Evolutionary conservation across 2,797 vertebrate species (phyloP).

Genomic region (Spheniscus humboldti): DNA sequence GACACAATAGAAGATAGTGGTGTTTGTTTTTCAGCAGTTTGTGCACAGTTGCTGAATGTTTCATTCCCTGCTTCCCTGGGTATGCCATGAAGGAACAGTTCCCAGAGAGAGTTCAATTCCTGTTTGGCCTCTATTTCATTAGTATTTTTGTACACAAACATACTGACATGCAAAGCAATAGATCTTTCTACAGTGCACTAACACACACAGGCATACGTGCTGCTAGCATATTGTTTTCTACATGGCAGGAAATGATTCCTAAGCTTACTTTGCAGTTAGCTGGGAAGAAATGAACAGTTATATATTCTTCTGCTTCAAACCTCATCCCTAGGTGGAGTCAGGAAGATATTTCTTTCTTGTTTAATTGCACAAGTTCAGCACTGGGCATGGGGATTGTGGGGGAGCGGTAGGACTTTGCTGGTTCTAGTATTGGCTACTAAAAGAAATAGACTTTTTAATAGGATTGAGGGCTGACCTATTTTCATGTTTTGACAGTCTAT

Average conservation of each 20-base stretch:
- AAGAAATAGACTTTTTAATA: neutral
- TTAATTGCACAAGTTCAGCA: neutral
- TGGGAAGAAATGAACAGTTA: neutral
- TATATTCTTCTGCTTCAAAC: neutral
- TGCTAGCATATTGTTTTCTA: slow-evolving; percentile 29
- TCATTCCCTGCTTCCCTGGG: slow-evolving; percentile 57
- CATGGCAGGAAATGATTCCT: slow-evolving; percentile 36
- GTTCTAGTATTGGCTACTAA: neutral
- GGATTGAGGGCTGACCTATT: neutral
- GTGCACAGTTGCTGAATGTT: slow-evolving; percentile 20
- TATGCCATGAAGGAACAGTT: slow-evolving; percentile 39
- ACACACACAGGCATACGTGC: neutral
- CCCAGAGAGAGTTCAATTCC: slow-evolving; percentile 66
- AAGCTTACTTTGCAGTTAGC: slow-evolving; percentile 24
- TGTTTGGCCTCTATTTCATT: slow-evolving; percentile 47
- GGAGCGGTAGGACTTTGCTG: neutral
- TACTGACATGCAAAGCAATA: slow-evolving; percentile 11
- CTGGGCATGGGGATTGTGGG: neutral
- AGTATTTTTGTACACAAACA: slow-evolving; percentile 19
- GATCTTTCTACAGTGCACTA: neutral
- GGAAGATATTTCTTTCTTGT: neutral
- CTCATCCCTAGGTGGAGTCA: neutral
- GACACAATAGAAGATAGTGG: slow-evolving; percentile 39
- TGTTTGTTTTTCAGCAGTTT: slow-evolving; percentile 43
- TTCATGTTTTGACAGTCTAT: neutral